A percentile compares a stretch with the other conserved stretches of the same genome.
Evolutionary conservation across 1,140 invertebrate species (phyloP).

Genomic region (Diuraphis noxia): DNA sequence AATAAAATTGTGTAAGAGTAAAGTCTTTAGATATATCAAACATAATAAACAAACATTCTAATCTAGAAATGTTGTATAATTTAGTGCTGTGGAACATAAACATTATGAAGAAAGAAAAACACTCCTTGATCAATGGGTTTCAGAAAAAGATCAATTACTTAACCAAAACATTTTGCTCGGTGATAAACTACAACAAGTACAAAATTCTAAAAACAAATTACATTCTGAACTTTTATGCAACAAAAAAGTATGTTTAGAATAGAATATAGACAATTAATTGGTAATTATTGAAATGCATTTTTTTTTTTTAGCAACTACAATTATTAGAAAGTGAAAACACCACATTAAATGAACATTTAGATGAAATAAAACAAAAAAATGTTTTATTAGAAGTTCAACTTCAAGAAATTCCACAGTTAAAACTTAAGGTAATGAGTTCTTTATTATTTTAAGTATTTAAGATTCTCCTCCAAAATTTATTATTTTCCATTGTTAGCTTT

Average conservation of each 20-base stretch:
- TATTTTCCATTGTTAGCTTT: background rate
- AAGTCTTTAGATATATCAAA: too few relatives aligned
- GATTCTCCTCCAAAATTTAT: background rate
- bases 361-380: slow-evolving; percentile 31
- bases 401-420: slow-evolving; percentile 45
- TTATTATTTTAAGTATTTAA: background rate
- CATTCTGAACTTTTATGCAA: slow-evolving; percentile 63
- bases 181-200: slow-evolving; percentile 62
- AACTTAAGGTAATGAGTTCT: background rate
- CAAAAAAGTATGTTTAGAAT: slow-evolving; percentile 63
- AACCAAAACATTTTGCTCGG: slow-evolving; percentile 65
- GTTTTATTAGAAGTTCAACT: slow-evolving; percentile 7
- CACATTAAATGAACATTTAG: slow-evolving; percentile 8
- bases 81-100: slow-evolving; percentile 73
- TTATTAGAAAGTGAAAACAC: slow-evolving; percentile 41
- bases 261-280: background rate
- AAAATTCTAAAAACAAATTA: slow-evolving; percentile 65
- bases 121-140: slow-evolving; percentile 68
- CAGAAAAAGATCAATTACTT: slow-evolving; percentile 72
- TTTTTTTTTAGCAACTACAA: background rate
- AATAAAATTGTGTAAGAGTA: slow-evolving; percentile 64
- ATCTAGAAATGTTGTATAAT: slow-evolving; percentile 36
- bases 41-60: background rate
- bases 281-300: background rate
- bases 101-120: slow-evolving; percentile 75